Conservation (phyloP, 2,797 vertebrate genomes). For the Sarcoramphus papa region DNA sequence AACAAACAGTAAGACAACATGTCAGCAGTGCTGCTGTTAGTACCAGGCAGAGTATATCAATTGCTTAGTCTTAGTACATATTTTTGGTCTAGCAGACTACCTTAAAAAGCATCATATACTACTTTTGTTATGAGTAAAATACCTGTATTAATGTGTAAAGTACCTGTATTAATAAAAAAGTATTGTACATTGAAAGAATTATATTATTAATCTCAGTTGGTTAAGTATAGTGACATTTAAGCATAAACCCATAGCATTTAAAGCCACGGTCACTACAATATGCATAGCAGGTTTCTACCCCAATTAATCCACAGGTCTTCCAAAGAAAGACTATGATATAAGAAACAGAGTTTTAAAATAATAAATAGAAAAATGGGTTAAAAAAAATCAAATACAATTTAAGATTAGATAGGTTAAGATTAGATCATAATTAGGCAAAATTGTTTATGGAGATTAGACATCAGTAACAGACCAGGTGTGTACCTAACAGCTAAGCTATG, state of each 20-base stretch:
- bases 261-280: not conserved
- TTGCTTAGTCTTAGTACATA: not conserved
- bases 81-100: not conserved
- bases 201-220: not conserved
- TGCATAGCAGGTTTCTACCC: not conserved
- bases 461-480: not conserved
- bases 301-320: not conserved
- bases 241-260: not conserved
- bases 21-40: not conserved
- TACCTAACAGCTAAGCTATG: not conserved
- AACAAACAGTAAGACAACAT: not conserved
- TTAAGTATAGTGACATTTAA: not conserved
- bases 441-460: not conserved
- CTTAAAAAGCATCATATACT: not conserved
- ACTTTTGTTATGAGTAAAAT: not conserved
- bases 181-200: not conserved
- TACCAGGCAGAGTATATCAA: not conserved
- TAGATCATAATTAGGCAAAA: not conserved
- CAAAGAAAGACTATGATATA: not conserved
- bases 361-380: not conserved
- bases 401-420: not conserved
- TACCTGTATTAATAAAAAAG: not conserved
- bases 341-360: not conserved
- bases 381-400: not conserved
- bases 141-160: not conserved